Evolutionary conservation across 2,888 invertebrate genomes (phyloP).

Genomic region (Trimorus sp.): DNA sequence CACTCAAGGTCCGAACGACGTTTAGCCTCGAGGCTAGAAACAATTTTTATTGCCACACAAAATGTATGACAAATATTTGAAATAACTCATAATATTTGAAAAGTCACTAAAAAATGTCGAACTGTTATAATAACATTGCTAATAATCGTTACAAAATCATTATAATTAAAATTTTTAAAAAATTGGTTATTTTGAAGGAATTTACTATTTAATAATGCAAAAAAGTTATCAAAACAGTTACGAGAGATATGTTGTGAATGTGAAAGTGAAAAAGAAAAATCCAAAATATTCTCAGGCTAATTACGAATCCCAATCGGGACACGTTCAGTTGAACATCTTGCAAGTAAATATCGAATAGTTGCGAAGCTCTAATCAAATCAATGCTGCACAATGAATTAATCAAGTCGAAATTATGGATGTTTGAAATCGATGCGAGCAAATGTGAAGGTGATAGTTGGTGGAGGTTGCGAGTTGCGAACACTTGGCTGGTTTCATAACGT

Average conservation of each 20-base stretch:
- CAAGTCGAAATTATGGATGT: constrained; percentile 43
- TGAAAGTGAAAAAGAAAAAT: too few relatives aligned
- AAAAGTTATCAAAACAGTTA: too few relatives aligned
- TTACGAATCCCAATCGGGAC: too few relatives aligned
- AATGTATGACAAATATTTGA: neutral
- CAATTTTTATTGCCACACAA: neutral
- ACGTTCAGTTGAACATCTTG: too few relatives aligned
- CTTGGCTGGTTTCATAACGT: constrained; percentile 61
- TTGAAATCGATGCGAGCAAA: constrained; percentile 49
- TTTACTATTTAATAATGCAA: too few relatives aligned
- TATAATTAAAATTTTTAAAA: too few relatives aligned
- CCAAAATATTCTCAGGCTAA: neutral
- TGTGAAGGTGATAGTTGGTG: constrained; percentile 52
- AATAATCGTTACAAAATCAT: too few relatives aligned
- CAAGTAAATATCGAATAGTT: neutral
- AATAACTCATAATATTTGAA: too few relatives aligned
- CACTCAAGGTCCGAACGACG: neutral
- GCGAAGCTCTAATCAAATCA: constrained; percentile 10
- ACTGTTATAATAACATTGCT: too few relatives aligned
- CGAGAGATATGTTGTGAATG: too few relatives aligned
- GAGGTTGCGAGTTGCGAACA: constrained; percentile 52
- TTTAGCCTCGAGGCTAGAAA: neutral
- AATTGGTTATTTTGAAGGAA: too few relatives aligned
- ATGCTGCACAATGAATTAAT: constrained; percentile 37
- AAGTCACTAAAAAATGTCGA: too few relatives aligned